These are phyloP conservation scores for Anastrepha ludens DNA, from an alignment of 1,140 invertebrate species.

Conservation along the genomic window DNA sequence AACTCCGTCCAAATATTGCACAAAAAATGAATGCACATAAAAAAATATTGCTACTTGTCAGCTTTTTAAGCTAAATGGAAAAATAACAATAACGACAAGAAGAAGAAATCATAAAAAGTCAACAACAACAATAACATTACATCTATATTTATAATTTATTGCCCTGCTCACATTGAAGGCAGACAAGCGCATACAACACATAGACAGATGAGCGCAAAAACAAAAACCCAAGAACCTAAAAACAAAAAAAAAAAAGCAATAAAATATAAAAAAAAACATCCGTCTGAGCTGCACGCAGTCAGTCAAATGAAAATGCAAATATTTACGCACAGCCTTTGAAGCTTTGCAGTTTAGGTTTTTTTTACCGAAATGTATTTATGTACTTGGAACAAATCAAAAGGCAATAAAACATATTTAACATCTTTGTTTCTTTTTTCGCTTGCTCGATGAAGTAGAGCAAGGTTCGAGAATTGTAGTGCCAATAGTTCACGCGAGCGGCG, in stretches of 20 bases:
- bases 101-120: neutral
- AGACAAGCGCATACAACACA: neutral
- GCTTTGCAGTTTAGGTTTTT: neutral
- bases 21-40: neutral
- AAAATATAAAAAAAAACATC: neutral
- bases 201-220: neutral
- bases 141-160: slow-evolving; percentile 8
- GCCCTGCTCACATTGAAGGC: slow-evolving; percentile 31
- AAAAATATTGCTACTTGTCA: neutral
- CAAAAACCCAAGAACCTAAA: neutral
- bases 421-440: neutral
- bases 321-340: neutral
- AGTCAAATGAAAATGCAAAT: slow-evolving; percentile 41
- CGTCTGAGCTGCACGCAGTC: slow-evolving; percentile 28
- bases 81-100: neutral
- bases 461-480: neutral
- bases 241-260: neutral
- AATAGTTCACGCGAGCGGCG: neutral
- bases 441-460: neutral
- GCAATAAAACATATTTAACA: neutral
- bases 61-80: neutral
- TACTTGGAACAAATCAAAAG: neutral
- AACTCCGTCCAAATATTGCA: neutral
- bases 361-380: neutral
- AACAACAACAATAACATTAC: neutral